Percentiles rank a stretch among this genome's conserved stretches.
Evolutionary conservation across 1,140 invertebrate genomes (phyloP).

Genomic region (Drosophila azteca): DNA sequence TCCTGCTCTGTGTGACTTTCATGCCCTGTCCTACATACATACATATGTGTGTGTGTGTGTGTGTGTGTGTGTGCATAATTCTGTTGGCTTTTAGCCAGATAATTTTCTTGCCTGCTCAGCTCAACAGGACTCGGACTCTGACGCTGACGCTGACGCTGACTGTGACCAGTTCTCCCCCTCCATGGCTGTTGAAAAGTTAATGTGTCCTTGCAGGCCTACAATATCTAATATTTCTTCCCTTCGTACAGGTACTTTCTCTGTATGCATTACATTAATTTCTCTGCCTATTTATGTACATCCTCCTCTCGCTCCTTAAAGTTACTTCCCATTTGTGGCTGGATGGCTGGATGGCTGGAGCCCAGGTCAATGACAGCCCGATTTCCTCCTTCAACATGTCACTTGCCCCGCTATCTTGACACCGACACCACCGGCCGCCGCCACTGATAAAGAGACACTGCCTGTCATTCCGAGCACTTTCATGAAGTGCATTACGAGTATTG

Average conservation of each 20-base stretch:
- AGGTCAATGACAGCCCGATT: too few species aligned
- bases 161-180: conserved; percentile 1
- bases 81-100: conserved; percentile 62
- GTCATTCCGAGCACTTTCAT: too few species aligned
- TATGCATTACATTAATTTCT: too few species aligned
- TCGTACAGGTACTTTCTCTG: neutral
- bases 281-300: neutral
- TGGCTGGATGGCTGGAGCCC: neutral
- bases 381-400: too few species aligned
- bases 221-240: conserved; percentile 45
- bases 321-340: neutral
- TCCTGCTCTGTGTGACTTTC: conserved; percentile 32
- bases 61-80: conserved; percentile 49
- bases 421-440: too few species aligned
- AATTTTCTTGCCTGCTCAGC: conserved; percentile 62
- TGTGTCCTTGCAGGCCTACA: conserved; percentile 53
- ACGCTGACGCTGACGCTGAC: too few species aligned
- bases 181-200: conserved; percentile 55
- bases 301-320: too few species aligned
- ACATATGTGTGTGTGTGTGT: neutral
- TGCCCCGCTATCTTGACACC: too few species aligned
- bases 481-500: too few species aligned
- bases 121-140: conserved; percentile 30
- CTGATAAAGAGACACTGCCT: too few species aligned
- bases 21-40: conserved; percentile 5